phyloP scores from a whole-genome alignment of 2,888 invertebrate genomes.

The Labia minor region DNA sequence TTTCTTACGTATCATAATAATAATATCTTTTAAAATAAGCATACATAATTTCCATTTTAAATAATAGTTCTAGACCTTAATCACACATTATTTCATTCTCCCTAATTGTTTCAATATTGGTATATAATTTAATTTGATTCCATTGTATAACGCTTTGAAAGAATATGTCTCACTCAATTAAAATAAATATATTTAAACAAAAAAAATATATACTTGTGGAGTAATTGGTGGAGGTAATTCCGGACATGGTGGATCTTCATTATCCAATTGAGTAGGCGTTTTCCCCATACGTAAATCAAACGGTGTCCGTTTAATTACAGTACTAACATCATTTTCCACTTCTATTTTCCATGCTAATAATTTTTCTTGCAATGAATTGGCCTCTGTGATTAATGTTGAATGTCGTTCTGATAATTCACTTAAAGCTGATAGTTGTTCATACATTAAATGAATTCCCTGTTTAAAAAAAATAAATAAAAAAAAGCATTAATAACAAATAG shows the following conservation, averaged over 20 bases:
- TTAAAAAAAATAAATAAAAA: conserved; percentile 32
- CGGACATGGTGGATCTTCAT: conserved; percentile 39
- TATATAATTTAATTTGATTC: too few relatives aligned
- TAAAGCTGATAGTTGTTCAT: conserved; percentile 62
- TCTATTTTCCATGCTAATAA: conserved; percentile 53
- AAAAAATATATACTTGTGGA: conserved; percentile 39
- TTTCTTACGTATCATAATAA: too few relatives aligned
- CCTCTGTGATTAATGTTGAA: conserved; percentile 48
- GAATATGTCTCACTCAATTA: too few relatives aligned
- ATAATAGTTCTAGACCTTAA: too few relatives aligned
- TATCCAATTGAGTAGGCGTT: conserved; percentile 49
- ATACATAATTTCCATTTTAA: too few relatives aligned
- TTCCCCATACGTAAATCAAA: conserved; percentile 54
- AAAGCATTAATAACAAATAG: conserved; percentile 5
- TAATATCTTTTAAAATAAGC: too few relatives aligned
- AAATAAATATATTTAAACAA: conserved; percentile 13
- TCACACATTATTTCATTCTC: too few relatives aligned
- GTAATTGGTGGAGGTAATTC: conserved; percentile 44
- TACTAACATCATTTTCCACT: conserved; percentile 59
- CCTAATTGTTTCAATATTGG: too few relatives aligned
- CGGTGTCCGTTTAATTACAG: conserved; percentile 63
- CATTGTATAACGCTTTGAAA: too few relatives aligned
- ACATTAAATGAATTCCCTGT: conserved; percentile 65
- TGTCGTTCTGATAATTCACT: conserved; percentile 56
- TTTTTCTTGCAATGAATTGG: conserved; percentile 54